Evolutionary conservation across 2,888 invertebrate species (phyloP), one percentile per base, ranked within the genome.

Genomic region (Tipula vernalis): DNA sequence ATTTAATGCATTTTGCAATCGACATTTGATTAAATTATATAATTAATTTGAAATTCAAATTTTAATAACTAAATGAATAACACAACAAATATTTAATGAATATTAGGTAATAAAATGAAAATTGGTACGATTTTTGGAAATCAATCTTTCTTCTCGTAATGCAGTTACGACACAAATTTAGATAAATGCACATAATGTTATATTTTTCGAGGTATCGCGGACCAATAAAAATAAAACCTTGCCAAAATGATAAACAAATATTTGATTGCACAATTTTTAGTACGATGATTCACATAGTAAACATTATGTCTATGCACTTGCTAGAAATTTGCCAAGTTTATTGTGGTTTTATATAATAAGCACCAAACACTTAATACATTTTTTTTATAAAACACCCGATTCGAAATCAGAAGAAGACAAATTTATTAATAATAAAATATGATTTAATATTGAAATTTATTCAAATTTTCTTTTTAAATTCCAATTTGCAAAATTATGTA

Each of bases 21-120:
- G 71, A 71, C 28, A 71, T 71, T 8, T 28, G 4, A 28, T 28
- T 71, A 71, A 71, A 71, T 71, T 71, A 71, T 71, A 71, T 71
- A 71, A 71, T 71, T 71, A 71, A 71, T 71, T 71, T 71, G 71
- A 71, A 71, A 71, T 71, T 71, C 71, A 71, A 71, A 71, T 71
- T 71, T 71, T 71, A 71, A 28, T 28, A 28, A 28, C 28, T 28
- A 71, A 28, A 28, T 71, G 28, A 71, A 28, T 28, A 71, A 71
- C 28, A 71, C 71, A 71, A 71, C 28, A 28, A 8, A 71, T 71
- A 28, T 71, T 71, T 28, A 71, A 10, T 71, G 28, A 71, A 71
- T 71, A n/a, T 71, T 71, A 71, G 51, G 51, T 8, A 51, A 51
- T 51, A 51, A 8, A 51, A 51, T 51, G 51, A 51, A 51, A 51